phyloP scores from a whole-genome alignment of 2,113 vertebrate species.

The Embiotoca jacksoni region DNA sequence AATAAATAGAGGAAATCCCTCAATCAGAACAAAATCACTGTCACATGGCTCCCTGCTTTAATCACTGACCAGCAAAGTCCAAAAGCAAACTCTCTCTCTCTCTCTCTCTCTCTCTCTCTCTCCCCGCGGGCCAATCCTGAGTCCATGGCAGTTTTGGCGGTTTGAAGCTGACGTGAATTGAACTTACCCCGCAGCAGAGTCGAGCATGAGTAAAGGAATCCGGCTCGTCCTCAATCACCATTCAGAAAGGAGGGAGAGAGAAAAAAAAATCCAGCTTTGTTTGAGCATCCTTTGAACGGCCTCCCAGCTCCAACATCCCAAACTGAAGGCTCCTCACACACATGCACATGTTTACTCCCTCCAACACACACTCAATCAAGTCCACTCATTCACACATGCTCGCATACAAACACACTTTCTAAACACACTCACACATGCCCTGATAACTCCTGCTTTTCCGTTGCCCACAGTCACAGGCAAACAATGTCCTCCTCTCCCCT shows the following conservation, averaged over 20 bases:
- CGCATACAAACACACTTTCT: slow-evolving; percentile 78
- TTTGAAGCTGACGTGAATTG: slow-evolving; percentile 68
- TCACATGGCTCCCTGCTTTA: slow-evolving; percentile 50
- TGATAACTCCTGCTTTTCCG: slow-evolving; percentile 85
- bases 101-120: background rate
- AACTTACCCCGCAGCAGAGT: slow-evolving; percentile 81
- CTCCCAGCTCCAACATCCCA: slow-evolving; percentile 75
- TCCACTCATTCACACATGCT: slow-evolving; percentile 72
- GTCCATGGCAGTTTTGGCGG: slow-evolving; percentile 75
- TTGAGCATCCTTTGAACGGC: slow-evolving; percentile 82
- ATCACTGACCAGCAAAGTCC: slow-evolving; percentile 57
- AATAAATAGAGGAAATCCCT: slow-evolving; percentile 18
- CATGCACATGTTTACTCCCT: slow-evolving; percentile 46
- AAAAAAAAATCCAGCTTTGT: slow-evolving; percentile 78
- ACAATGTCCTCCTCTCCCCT: slow-evolving; percentile 85
- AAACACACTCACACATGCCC: slow-evolving; percentile 80
- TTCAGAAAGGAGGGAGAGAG: slow-evolving; percentile 66
- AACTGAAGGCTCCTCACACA: slow-evolving; percentile 60
- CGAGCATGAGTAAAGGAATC: slow-evolving; percentile 81
- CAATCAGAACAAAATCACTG: slow-evolving; percentile 37
- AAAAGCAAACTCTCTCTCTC: slow-evolving; percentile 63
- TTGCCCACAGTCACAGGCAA: slow-evolving; percentile 87
- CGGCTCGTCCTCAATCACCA: slow-evolving; percentile 77
- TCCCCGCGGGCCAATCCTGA: slow-evolving; percentile 40
- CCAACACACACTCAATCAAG: slow-evolving; percentile 62